A percentile compares a stretch with the other conserved stretches of the same genome.
Evolutionary conservation across 2,888 invertebrate species (phyloP).

Genomic region (Coleophora deauratella): DNA sequence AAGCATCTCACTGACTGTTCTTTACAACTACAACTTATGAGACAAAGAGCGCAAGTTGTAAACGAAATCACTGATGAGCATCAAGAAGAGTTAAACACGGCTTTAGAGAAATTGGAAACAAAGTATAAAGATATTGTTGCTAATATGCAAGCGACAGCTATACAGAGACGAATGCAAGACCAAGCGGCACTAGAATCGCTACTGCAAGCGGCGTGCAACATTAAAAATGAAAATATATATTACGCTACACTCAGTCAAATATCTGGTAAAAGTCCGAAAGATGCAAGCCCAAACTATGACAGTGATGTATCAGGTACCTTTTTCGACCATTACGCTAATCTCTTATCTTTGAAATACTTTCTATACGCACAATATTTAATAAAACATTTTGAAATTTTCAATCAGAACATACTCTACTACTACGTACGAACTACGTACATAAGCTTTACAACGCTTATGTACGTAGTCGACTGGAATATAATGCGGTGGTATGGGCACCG

Average conservation of each 20-base stretch:
- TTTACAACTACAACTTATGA: conserved; percentile 49
- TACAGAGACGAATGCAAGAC: conserved; percentile 56
- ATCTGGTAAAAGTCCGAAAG: conserved; percentile 23
- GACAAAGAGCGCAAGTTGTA: conserved; percentile 50
- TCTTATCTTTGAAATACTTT: no score
- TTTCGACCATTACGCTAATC: background rate
- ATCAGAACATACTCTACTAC: no score
- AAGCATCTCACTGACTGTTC: conserved; percentile 54
- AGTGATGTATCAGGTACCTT: conserved; percentile 30
- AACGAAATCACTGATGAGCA: conserved; percentile 46
- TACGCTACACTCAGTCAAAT: conserved; percentile 22
- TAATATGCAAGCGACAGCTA: conserved; percentile 56
- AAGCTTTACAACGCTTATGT: no score
- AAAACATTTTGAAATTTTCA: no score
- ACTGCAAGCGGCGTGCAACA: conserved; percentile 43
- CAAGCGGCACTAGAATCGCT: conserved; percentile 53
- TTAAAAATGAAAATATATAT: conserved; percentile 25
- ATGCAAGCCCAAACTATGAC: conserved; percentile 28
- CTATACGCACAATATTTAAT: no score
- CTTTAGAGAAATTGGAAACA: conserved; percentile 50
- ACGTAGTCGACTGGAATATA: no score
- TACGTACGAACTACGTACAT: no score
- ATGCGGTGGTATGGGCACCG: no score
- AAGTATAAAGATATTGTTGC: conserved; percentile 62
- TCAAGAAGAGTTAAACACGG: conserved; percentile 40